Conservation (phyloP, 2,113 vertebrate genomes). For the Macquaria australasica region DNA sequence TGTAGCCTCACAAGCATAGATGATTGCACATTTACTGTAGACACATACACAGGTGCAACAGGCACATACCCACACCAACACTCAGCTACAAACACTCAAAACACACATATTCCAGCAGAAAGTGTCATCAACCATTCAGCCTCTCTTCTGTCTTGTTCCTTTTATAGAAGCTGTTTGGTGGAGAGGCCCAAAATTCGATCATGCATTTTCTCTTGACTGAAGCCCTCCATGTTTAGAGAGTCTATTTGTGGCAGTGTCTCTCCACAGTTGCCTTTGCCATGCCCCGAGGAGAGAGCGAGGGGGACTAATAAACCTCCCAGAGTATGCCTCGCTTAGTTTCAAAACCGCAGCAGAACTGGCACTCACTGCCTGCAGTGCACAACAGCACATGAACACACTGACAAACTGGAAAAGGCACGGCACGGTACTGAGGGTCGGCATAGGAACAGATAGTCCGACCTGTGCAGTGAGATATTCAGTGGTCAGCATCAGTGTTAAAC, state of each 20-base stretch:
- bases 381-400: slow-evolving; percentile 50
- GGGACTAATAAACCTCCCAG: slow-evolving; percentile 74
- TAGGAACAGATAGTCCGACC: slow-evolving; percentile 42
- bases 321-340: slow-evolving; percentile 74
- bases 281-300: slow-evolving; percentile 66
- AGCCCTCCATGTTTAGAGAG: slow-evolving; percentile 79
- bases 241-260: slow-evolving; percentile 80
- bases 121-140: slow-evolving; percentile 41
- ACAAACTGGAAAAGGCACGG: slow-evolving; percentile 38
- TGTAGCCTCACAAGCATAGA: background rate
- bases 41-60: slow-evolving; percentile 15
- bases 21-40: slow-evolving; percentile 4
- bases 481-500: background rate
- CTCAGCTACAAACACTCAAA: slow-evolving; percentile 25
- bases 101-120: slow-evolving; percentile 39
- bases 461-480: background rate
- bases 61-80: slow-evolving; percentile 13
- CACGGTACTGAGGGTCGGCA: slow-evolving; percentile 31
- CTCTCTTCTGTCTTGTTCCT: slow-evolving; percentile 58
- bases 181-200: slow-evolving; percentile 73
- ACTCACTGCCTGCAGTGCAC: slow-evolving; percentile 67
- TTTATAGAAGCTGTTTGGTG: slow-evolving; percentile 63
- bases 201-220: slow-evolving; percentile 69
- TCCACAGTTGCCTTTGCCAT: slow-evolving; percentile 73
- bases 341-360: slow-evolving; percentile 71